A percentile compares a stretch with the other conserved stretches of the same genome.
Conservation (phyloP, 1,140 invertebrate species). For the Psilanteris sp. region DNA sequence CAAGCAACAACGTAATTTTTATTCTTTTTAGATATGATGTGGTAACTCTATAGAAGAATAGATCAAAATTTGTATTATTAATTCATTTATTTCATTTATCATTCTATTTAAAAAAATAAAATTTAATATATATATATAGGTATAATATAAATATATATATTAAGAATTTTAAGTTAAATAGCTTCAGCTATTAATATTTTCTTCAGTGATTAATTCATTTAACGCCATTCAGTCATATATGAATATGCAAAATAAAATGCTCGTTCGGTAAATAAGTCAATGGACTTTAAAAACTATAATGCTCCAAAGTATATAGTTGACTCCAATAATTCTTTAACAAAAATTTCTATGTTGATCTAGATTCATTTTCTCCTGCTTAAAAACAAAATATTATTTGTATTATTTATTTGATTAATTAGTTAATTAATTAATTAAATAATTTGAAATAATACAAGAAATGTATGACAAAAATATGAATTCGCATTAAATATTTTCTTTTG, state of each 20-base stretch:
- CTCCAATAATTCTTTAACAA: no score
- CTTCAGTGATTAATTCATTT: background rate
- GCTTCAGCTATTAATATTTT: constrained; percentile 10
- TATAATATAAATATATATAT: no score
- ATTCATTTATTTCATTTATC: background rate
- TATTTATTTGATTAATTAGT: no score
- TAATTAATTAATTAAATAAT: no score
- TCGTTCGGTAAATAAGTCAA: constrained; percentile 12
- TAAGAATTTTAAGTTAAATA: no score
- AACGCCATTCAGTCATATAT: background rate
- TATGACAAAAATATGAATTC: background rate
- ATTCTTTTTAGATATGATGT: constrained; percentile 1
- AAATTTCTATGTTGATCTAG: constrained; percentile 43
- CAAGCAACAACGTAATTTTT: constrained; percentile 16
- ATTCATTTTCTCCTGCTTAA: constrained; percentile 36
- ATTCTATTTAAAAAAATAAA: constrained; percentile 26
- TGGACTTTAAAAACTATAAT: no score
- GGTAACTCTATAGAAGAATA: constrained; percentile 28
- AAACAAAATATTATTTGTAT: constrained; percentile 12
- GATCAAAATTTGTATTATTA: constrained; percentile 8
- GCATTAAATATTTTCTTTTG: background rate
- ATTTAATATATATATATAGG: background rate
- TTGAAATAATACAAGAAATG: no score
- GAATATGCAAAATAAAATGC: constrained; percentile 38
- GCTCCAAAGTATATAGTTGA: no score